Evolutionary conservation across 1,140 invertebrate genomes (phyloP).

Genomic region (Bombus polaris): DNA sequence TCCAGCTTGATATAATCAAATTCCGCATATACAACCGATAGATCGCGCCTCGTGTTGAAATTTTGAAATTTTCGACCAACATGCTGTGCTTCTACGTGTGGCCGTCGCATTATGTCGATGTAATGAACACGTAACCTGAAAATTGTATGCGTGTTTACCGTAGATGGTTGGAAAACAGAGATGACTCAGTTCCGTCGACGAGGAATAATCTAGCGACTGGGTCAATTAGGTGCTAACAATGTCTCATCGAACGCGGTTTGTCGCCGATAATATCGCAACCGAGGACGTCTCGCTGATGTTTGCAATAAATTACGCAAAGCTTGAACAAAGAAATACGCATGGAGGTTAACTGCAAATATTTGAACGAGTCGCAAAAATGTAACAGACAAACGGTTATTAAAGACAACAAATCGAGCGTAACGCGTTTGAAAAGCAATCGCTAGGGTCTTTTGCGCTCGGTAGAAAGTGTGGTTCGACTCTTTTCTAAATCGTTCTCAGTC

Average conservation of each 20-base stretch:
- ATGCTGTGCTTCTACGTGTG: not conserved
- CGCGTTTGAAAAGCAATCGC: not conserved
- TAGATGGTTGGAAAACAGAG: not conserved
- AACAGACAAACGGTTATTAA: not conserved
- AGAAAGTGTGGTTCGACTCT: not conserved
- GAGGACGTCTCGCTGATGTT: not conserved
- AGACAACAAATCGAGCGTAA: not conserved
- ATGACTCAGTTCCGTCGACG: not conserved
- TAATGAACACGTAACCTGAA: conserved; percentile 27
- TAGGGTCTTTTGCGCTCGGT: not conserved
- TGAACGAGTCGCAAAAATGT: not conserved
- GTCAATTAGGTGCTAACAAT: conserved; percentile 41
- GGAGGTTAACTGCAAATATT: not conserved
- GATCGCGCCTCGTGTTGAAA: not conserved
- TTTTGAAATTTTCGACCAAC: not conserved
- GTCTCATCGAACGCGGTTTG: conserved; percentile 21
- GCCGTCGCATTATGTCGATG: conserved; percentile 2
- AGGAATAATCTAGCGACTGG: not conserved
- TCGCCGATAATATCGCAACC: not conserved
- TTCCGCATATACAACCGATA: not conserved
- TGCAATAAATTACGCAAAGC: not conserved
- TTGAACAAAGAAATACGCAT: too few relatives aligned
- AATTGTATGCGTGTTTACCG: not conserved
- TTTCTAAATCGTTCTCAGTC: too few relatives aligned
- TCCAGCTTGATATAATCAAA: conserved; percentile 34